These are phyloP conservation scores for Actinemys pallida DNA, from an alignment of 2,113 vertebrate genomes.

Conservation along the genomic window DNA sequence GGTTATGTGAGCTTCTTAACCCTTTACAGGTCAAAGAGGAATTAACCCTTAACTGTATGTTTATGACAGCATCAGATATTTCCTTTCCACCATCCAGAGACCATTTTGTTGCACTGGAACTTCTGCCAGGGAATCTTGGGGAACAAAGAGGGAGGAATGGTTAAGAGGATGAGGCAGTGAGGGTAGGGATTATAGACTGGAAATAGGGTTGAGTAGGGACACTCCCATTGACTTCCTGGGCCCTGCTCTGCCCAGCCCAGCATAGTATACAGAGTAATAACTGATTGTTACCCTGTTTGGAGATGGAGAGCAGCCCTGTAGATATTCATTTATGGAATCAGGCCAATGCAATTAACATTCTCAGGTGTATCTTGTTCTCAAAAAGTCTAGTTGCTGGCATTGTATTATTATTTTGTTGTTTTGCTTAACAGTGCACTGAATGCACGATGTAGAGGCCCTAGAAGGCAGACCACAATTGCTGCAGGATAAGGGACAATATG, in stretches of 20 bases:
- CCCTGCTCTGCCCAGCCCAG: neutral
- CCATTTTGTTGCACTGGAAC: neutral
- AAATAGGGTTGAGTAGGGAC: neutral
- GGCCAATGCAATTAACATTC: neutral
- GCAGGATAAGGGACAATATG: neutral
- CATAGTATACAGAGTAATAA: neutral
- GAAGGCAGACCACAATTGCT: neutral
- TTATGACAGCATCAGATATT: neutral
- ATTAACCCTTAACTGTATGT: too few relatives aligned
- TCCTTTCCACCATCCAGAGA: neutral
- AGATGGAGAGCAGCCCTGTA: neutral
- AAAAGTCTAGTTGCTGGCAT: neutral
- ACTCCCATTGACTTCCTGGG: neutral
- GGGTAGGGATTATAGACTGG: fast-evolving
- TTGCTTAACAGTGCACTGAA: neutral
- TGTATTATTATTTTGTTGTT: neutral
- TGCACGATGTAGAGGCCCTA: neutral
- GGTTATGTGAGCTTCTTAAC: too few relatives aligned
- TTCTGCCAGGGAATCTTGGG: neutral
- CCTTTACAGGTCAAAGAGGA: too few relatives aligned
- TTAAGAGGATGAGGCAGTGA: neutral
- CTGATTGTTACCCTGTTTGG: neutral
- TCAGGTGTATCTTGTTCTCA: neutral
- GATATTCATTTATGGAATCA: neutral
- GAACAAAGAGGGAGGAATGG: neutral